A percentile compares a stretch with the other conserved stretches of the same genome.
Evolutionary conservation across 1,140 invertebrate genomes (phyloP).

Genomic region (Pteromalus puparum): DNA sequence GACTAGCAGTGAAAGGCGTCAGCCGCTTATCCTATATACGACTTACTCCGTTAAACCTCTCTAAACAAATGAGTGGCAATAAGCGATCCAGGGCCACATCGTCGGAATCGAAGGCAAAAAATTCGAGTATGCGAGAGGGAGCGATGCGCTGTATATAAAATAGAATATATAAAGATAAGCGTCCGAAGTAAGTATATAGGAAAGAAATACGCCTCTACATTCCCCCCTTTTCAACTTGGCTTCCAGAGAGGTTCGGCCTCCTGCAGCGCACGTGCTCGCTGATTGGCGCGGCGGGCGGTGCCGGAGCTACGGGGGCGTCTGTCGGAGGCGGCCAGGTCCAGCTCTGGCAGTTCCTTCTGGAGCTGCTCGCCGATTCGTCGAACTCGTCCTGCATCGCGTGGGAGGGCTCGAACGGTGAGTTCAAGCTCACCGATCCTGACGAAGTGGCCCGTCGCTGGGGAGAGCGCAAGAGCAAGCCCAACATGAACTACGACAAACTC

Average conservation of each 20-base stretch:
- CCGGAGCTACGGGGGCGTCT: constrained; percentile 70
- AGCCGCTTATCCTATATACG: too few species aligned
- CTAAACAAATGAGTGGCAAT: too few species aligned
- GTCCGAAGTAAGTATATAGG: too few species aligned
- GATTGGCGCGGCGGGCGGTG: constrained; percentile 74
- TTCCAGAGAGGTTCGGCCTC: constrained; percentile 71
- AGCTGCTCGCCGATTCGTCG: constrained; percentile 95
- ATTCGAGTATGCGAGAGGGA: too few species aligned
- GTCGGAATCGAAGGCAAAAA: background rate
- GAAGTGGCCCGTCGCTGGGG: constrained; percentile 98
- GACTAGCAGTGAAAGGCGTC: too few species aligned
- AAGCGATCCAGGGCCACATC: background rate
- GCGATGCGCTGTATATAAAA: too few species aligned
- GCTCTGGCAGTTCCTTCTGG: constrained; percentile 98
- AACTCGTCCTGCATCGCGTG: constrained; percentile 95
- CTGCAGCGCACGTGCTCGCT: constrained; percentile 70
- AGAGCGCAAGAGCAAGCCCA: constrained; percentile 97
- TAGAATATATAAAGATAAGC: too few species aligned
- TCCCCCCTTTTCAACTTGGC: constrained; percentile 40
- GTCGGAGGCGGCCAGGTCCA: constrained; percentile 94
- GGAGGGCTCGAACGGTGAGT: constrained; percentile 97
- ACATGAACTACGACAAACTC: constrained; percentile 99
- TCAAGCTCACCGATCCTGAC: constrained; percentile 98
- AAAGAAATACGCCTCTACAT: too few species aligned
- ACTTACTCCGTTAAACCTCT: too few species aligned